A percentile compares a stretch with the other conserved stretches of the same genome.
These are phyloP conservation scores for Chauna torquata DNA, from an alignment of 2,113 vertebrate species.

Conservation along the genomic window DNA sequence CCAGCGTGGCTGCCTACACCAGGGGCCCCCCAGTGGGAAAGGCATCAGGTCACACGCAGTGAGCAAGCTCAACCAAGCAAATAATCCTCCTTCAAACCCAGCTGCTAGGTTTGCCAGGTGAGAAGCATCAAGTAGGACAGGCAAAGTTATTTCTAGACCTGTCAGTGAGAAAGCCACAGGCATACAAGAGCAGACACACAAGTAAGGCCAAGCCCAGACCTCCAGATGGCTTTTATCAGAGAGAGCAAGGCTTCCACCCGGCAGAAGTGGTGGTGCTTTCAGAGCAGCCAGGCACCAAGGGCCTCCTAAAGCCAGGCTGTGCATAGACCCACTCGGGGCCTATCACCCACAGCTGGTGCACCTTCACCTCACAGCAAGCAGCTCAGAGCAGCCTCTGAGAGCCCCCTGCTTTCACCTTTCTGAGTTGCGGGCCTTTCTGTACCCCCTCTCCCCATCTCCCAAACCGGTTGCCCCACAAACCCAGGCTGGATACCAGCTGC, in stretches of 20 bases:
- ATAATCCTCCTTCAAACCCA: not conserved
- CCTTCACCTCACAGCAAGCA: not conserved
- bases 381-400: not conserved
- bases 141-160: not conserved
- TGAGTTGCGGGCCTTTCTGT: not conserved
- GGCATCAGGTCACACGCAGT: accelerated
- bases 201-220: not conserved
- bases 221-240: not conserved
- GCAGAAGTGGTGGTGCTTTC: accelerated
- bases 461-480: not conserved
- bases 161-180: not conserved
- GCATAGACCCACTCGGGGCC: not conserved
- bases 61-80: not conserved
- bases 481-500: not conserved
- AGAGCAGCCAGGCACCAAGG: not conserved
- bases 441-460: not conserved
- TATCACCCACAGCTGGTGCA: not conserved
- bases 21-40: accelerated
- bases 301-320: not conserved
- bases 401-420: accelerated
- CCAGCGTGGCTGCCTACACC: not conserved
- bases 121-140: not conserved
- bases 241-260: not conserved
- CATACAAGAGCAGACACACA: not conserved
- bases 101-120: not conserved